Evolutionary conservation across 1,140 invertebrate species (phyloP).

Genomic region (Eumaeus atala): DNA sequence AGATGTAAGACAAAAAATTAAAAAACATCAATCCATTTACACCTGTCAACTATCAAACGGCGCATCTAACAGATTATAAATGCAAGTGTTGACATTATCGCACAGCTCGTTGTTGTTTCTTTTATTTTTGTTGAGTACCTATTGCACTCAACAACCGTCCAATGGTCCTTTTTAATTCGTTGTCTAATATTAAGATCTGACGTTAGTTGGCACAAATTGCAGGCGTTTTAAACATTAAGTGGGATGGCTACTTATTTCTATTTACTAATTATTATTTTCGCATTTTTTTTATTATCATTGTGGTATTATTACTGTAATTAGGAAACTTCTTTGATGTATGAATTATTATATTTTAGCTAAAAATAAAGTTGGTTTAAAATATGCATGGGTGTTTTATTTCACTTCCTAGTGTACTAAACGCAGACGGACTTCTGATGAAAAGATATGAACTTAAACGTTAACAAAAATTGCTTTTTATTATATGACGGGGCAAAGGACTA

Average conservation of each 20-base stretch:
- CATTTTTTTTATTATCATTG: conserved; percentile 42
- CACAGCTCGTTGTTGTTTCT: conserved; percentile 21
- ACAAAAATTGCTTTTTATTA: no score
- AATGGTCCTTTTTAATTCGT: conserved; percentile 36
- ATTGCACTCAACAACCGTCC: conserved; percentile 52
- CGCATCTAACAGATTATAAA: conserved; percentile 5
- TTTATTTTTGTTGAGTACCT: conserved; percentile 27
- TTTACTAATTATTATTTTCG: conserved; percentile 38
- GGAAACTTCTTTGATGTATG: conserved; percentile 70
- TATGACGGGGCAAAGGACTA: no score
- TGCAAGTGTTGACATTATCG: conserved; percentile 9
- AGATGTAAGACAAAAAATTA: background rate
- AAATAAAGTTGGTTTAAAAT: conserved; percentile 74
- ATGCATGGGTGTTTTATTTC: conserved; percentile 38
- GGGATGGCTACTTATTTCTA: conserved; percentile 48
- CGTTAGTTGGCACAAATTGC: conserved; percentile 38
- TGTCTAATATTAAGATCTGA: conserved; percentile 44
- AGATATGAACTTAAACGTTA: no score
- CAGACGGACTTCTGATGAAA: no score
- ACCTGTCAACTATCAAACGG: conserved; percentile 3
- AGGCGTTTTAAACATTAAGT: conserved; percentile 38
- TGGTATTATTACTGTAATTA: conserved; percentile 66
- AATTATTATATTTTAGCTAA: conserved; percentile 74
- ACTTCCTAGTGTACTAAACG: no score
- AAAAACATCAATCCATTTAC: background rate